A percentile compares a stretch with the other conserved stretches of the same genome.
These are phyloP conservation scores for Drosophila neocordata DNA, from an alignment of 1,140 invertebrate genomes.

Conservation along the genomic window DNA sequence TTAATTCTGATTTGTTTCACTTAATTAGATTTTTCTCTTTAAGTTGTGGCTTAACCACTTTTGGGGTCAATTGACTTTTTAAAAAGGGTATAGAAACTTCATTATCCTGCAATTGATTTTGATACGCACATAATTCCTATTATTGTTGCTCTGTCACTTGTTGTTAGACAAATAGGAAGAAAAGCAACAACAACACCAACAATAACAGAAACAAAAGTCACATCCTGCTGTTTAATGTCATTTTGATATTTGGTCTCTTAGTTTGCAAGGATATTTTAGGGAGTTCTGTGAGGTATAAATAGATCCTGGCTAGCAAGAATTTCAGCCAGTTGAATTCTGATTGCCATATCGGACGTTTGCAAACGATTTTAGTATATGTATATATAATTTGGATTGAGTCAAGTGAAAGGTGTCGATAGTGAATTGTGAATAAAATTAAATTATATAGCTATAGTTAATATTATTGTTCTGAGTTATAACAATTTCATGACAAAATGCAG, in stretches of 20 bases:
- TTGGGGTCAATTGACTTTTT: too few species aligned
- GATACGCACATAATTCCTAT: conserved; percentile 12
- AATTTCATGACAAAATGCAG: conserved; percentile 75
- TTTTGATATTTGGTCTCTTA: conserved; percentile 24
- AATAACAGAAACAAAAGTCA: background rate
- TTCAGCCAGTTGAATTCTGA: conserved; percentile 42
- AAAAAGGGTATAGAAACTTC: conserved; percentile 6
- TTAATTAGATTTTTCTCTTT: too few species aligned
- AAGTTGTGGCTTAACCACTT: too few species aligned
- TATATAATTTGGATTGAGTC: too few species aligned
- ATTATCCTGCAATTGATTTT: background rate
- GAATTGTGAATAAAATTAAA: background rate
- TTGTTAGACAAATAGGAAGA: conserved; percentile 29
- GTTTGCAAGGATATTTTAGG: conserved; percentile 11
- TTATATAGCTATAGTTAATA: background rate
- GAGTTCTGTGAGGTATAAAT: conserved; percentile 55
- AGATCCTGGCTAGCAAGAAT: conserved; percentile 30
- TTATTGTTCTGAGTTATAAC: conserved; percentile 23
- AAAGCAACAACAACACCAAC: background rate
- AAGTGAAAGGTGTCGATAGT: background rate
- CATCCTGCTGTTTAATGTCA: conserved; percentile 49
- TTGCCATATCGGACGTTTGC: conserved; percentile 26
- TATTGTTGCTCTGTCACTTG: conserved; percentile 36
- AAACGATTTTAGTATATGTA: background rate
- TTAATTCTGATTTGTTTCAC: too few species aligned